Conservation (phyloP, 2,797 vertebrate species). For the Intellagama lesueurii region DNA sequence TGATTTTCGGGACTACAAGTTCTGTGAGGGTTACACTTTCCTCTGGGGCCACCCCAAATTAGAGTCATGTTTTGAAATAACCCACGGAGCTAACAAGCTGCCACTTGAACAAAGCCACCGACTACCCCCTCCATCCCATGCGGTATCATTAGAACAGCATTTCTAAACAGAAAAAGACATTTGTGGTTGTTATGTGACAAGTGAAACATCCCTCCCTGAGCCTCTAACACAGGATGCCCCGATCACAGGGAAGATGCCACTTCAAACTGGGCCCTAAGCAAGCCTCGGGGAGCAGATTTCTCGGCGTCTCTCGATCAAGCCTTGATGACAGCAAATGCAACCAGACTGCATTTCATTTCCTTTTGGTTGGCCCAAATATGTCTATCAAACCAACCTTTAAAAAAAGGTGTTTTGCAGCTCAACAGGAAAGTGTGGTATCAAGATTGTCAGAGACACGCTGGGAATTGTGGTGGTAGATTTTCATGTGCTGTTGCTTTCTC, state of each 20-base stretch:
- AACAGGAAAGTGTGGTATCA: constrained; percentile 81
- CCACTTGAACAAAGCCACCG: no score
- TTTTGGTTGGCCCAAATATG: constrained; percentile 67
- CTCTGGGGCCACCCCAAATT: no score
- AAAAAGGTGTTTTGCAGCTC: constrained; percentile 73
- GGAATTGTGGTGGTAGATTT: constrained; percentile 73
- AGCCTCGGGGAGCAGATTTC: constrained; percentile 45
- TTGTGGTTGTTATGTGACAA: neutral
- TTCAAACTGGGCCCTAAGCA: constrained; percentile 65
- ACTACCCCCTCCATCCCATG: neutral
- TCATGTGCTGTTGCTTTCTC: constrained; percentile 64
- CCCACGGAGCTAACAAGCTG: no score
- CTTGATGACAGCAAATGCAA: constrained; percentile 55
- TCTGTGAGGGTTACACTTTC: no score
- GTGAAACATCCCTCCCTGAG: neutral
- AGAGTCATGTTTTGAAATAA: no score
- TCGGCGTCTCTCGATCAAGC: constrained; percentile 49
- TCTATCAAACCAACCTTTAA: constrained; percentile 70
- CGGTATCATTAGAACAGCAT: neutral
- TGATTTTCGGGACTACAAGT: no score
- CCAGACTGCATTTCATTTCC: constrained; percentile 67
- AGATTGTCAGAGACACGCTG: constrained; percentile 77
- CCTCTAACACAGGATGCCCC: neutral
- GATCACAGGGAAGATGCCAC: constrained; percentile 14
- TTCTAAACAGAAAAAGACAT: neutral